A percentile compares a stretch with the other conserved stretches of the same genome.
Evolutionary conservation across 2,113 vertebrate genomes (phyloP).

Genomic region (Petaurus breviceps): DNA sequence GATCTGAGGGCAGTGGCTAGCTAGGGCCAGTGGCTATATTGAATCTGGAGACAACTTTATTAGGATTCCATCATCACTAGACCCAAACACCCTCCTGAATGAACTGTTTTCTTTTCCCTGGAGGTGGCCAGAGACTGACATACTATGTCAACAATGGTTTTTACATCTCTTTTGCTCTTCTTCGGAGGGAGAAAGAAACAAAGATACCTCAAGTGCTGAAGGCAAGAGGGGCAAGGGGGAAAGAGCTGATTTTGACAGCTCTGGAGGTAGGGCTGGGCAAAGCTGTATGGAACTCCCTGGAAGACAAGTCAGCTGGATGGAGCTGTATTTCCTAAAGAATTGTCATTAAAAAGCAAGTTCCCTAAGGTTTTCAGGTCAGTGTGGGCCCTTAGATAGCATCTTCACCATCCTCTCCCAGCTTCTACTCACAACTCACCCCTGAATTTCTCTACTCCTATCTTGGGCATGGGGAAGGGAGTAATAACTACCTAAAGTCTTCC

Average conservation of each 20-base stretch:
- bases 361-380: background rate
- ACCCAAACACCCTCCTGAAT: background rate
- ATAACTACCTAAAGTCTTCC: background rate
- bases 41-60: too few species aligned
- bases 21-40: too few species aligned
- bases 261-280: background rate
- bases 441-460: background rate
- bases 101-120: background rate
- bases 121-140: constrained; percentile 11
- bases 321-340: background rate
- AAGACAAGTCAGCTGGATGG: background rate
- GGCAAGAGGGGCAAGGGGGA: background rate
- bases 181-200: background rate
- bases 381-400: background rate
- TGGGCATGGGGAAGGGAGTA: background rate
- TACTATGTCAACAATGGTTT: constrained; percentile 27
- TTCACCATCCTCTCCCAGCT: background rate
- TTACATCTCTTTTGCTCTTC: background rate
- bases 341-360: background rate
- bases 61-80: background rate
- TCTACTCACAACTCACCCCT: background rate
- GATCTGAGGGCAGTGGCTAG: too few species aligned
- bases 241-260: background rate
- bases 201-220: constrained; percentile 38
- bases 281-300: background rate